Conservation (phyloP, 2,797 vertebrate species). For the Microchirus variegatus region DNA sequence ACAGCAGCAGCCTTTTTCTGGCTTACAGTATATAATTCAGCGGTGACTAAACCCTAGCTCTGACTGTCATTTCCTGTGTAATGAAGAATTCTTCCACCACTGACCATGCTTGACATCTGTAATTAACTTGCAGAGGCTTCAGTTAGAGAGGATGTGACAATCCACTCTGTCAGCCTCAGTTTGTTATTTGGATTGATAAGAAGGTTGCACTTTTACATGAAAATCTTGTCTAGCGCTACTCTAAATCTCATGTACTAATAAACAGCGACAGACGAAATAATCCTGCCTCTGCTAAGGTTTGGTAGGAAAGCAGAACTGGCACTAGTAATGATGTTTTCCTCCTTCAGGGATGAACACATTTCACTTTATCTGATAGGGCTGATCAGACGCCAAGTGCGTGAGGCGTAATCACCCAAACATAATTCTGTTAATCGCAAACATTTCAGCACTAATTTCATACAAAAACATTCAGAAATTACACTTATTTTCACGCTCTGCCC, state of each 20-base stretch:
- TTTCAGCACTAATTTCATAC: constrained; percentile 28
- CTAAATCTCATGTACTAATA: constrained; percentile 59
- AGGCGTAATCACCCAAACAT: constrained; percentile 47
- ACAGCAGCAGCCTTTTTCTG: constrained; percentile 13
- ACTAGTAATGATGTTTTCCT: constrained; percentile 46
- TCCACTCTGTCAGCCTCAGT: constrained; percentile 37
- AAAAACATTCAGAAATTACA: constrained; percentile 19
- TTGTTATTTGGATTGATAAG: constrained; percentile 56
- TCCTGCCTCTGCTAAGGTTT: constrained; percentile 22
- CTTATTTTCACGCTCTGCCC: not conserved
- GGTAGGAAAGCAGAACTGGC: constrained; percentile 58
- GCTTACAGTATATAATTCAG: constrained; percentile 18
- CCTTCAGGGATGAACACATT: constrained; percentile 41
- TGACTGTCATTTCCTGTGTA: constrained; percentile 48
- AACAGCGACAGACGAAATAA: constrained; percentile 56
- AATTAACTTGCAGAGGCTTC: constrained; percentile 46
- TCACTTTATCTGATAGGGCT: constrained; percentile 55
- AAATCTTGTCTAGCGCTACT: constrained; percentile 47
- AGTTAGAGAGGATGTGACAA: constrained; percentile 12
- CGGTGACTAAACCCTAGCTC: constrained; percentile 38
- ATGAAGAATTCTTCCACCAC: constrained; percentile 47
- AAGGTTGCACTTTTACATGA: constrained; percentile 27
- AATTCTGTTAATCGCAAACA: constrained; percentile 39
- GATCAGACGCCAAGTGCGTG: constrained; percentile 58
- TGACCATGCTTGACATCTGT: constrained; percentile 63